These are phyloP conservation scores for Rhabdornis inornatus DNA, from an alignment of 2,113 vertebrate species.

Conservation along the genomic window DNA sequence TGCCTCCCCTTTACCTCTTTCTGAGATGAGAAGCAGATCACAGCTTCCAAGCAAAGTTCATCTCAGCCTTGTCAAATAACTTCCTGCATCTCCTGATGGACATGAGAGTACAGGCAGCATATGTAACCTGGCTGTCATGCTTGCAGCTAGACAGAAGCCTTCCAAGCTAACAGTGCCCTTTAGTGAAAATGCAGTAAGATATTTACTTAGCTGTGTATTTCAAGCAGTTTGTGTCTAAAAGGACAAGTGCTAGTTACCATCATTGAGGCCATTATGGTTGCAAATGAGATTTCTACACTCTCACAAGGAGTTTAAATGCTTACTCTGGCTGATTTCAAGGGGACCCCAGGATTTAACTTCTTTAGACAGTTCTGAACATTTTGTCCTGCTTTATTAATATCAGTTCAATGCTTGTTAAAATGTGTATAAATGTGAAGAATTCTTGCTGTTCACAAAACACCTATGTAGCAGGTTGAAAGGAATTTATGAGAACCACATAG, in stretches of 20 bases:
- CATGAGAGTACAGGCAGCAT: neutral
- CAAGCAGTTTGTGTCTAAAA: neutral
- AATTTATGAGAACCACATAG: neutral
- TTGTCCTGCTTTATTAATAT: neutral
- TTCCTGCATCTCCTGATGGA: neutral
- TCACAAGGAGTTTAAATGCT: neutral
- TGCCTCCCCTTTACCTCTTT: neutral
- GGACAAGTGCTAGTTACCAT: neutral
- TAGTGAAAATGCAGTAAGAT: neutral
- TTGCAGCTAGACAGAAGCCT: neutral
- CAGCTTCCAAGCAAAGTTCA: neutral
- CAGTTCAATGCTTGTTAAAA: neutral
- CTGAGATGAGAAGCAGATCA: neutral
- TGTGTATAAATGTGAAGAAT: neutral
- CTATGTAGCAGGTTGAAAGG: neutral
- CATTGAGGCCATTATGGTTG: neutral
- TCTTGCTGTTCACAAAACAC: neutral
- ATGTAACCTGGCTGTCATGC: neutral
- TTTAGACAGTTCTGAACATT: constrained; percentile 3
- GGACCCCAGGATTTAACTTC: neutral
- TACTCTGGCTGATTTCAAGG: neutral
- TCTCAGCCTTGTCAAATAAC: neutral
- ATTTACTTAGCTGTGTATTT: neutral
- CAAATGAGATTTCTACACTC: neutral
- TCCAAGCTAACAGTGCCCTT: neutral